Evolutionary conservation across 1,140 invertebrate genomes (phyloP), one percentile per base, ranked within the genome.

Genomic region (Aphaenogaster rudis): DNA sequence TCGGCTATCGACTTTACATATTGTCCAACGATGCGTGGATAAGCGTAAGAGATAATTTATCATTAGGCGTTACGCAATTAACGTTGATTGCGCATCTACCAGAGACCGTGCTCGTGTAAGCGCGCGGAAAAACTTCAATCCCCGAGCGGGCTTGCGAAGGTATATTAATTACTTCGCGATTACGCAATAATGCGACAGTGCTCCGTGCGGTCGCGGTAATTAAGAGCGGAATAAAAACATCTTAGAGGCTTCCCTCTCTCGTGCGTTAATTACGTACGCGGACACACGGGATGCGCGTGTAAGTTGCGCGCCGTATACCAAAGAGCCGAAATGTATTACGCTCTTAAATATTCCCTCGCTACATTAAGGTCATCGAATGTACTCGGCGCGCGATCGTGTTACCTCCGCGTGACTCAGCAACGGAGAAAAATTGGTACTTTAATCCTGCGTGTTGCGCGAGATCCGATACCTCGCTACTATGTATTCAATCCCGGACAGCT

Each of bases 61-160:
- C 89, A 90, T 90, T 88, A 78, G 77, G 77, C 77, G 81, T 91
- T 91, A 86, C 90, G 89, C 54, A 86, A 90, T 91, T 90, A 90
- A 78, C 90, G 86, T 59, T 88, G 89, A 90, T 90, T 90, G 87
- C 88, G 48, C 89, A 64, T 82, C 57, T 50, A 77, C 36, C n/a
- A 42, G 59, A 3, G 17, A 7, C 39, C 21, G 52, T 64, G 11
- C 17, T 61, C 21, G 54, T 39, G 39, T 63, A 45, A 48, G 69
- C 13, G 63, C 63, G 13, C 9, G 36, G 72, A 87, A 90, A 90
- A 84, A 79, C 72, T 78, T 74, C 59, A 52, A 59, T 72, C 52
- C 39, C 50, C 54, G 36, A 74, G 72, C 28, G 59, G 5, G 84
- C 76, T 84, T 52, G 59, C 59, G 50, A 59, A 48, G 50, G n/a